Base-by-base conservation (phyloP, 2,797 vertebrate genomes). In the Brachyalestes nurse region DNA sequence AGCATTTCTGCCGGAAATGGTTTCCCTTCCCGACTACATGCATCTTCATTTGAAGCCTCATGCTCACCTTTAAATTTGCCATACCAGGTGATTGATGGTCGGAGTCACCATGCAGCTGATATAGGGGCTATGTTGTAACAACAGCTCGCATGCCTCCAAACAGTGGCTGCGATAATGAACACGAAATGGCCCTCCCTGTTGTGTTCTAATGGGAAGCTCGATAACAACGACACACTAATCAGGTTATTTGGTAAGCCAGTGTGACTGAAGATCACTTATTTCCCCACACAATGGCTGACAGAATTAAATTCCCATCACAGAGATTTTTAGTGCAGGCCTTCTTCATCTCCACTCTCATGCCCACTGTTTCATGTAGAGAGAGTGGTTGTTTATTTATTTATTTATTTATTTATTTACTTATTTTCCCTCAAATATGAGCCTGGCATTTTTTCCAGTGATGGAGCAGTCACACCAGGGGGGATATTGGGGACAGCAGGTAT, bases 31-130 rank as follows among this genome's bases (percentile, higher is more conserved):
- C 71, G 58, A 82, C 82, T 77, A 51, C 71, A 92, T 90, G 90
- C 88, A 88, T 88, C 87, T 91, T 91, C 86, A 90, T 92, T 86
- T 91, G 90, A 82, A 80, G 58, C 73, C 64, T 28, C 34, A 51
- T 45, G 28, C 77, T 86, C 72, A 80, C 82, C 84, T 88, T 87
- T 84, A 87, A 86, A 84, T 85, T 83, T 79, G 79, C 81, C 81
- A 76, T 82, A 66, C 66, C 13, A 51, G 70, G 55, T 78, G 73
- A 88, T 84, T 82, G 81, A 83, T 81, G 77, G 78, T 74, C 75
- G 21, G 47, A 34, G 76, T 28, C 28, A 51, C 78, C 34, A 62
- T 77, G 57, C 57, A 58, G 60, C 42, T 62, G 71, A 65, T 45
- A 14, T 47, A 42, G 55, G 66, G 65, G 38, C 60, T 72, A 45